Base-by-base conservation (phyloP, 2,888 invertebrate genomes). In the Frankliniella fusca region DNA sequence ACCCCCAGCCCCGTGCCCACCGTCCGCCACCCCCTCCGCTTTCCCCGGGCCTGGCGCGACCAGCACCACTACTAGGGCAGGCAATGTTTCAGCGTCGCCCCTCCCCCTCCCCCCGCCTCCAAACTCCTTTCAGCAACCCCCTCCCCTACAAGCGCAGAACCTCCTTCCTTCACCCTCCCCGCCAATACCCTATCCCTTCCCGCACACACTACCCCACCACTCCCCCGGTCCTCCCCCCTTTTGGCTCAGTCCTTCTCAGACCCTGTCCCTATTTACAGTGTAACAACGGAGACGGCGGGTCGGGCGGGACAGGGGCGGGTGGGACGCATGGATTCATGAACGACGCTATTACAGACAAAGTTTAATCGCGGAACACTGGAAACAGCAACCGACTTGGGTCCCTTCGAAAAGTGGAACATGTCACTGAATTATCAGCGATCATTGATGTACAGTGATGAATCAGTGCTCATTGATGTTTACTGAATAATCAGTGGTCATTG, bases 1-100 rank as follows among this genome's bases (percentile, higher is more conserved):
- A 27, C 70, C 70, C 70, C 70, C 70, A 9, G 15, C 61, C 61
- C 61, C 15, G 7, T 0, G 9, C 70, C 70, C 70, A 23, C 23
- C 70, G 27, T 27, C 70, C 70, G 27, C 70, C 8, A 20, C 18
- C 54, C 54, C 54, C 54, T 54, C 8, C 54, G 12, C 54, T 18
- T 38, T 38, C 38, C 38, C 38, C 38, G 38, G 38, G 38, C 38
- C 38, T 38, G 54, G 15, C 54, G 15, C 54, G 1, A 3, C 54
- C 54, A 3, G 12, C 54, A 12, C 54, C 54, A 3, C 61, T 15
- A 61, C 70, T 15, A 23, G 70, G 70, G 70, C 10, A 76, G 70
- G 70, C 70, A 23, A 76, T 76, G 70, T 76, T 76, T 76, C 70
- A 76, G 70, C 27, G 70, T 76, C 70, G 23, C 70, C 20, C 23